Percentiles rank a stretch among this genome's conserved stretches.
Conservation (phyloP, 2,797 vertebrate species). For the Emydoidea blandingii region DNA sequence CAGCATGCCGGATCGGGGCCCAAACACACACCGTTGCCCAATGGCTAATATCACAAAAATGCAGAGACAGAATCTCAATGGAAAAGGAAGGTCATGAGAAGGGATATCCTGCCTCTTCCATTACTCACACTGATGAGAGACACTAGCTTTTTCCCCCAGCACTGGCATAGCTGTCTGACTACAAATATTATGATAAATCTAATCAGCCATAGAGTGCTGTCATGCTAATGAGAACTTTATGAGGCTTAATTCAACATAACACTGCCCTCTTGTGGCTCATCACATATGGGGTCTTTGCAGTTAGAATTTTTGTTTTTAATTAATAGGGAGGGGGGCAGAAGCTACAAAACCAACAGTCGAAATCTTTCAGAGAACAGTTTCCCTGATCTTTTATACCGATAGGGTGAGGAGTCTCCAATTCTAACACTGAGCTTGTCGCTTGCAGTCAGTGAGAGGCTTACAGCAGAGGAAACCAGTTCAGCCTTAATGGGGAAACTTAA, state of each 20-base stretch:
- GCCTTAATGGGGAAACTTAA: not conserved
- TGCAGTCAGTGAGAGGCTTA: not conserved
- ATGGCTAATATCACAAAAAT: not conserved
- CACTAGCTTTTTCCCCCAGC: not conserved
- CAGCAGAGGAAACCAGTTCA: not conserved
- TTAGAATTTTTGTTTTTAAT: not conserved
- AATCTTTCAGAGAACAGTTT: not conserved
- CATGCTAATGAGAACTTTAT: constrained; percentile 46
- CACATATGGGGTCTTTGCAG: constrained; percentile 59
- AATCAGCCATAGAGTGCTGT: constrained; percentile 24
- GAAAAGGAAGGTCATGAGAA: not conserved
- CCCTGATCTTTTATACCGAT: not conserved
- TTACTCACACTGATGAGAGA: accelerated
- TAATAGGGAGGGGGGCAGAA: not conserved
- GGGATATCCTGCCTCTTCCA: not conserved
- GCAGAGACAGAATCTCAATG: not conserved
- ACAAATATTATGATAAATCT: not conserved
- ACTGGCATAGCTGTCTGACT: not conserved
- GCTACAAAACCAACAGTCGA: not conserved
- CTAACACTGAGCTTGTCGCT: not conserved
- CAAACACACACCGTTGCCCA: not conserved
- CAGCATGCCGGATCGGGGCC: not conserved
- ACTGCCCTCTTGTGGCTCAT: constrained; percentile 85
- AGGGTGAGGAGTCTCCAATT: accelerated
- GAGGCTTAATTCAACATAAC: constrained; percentile 78